Evolutionary conservation across 2,113 vertebrate genomes (phyloP), one percentile per base, ranked within the genome.

Genomic region (Tetraodon nigroviridis): DNA sequence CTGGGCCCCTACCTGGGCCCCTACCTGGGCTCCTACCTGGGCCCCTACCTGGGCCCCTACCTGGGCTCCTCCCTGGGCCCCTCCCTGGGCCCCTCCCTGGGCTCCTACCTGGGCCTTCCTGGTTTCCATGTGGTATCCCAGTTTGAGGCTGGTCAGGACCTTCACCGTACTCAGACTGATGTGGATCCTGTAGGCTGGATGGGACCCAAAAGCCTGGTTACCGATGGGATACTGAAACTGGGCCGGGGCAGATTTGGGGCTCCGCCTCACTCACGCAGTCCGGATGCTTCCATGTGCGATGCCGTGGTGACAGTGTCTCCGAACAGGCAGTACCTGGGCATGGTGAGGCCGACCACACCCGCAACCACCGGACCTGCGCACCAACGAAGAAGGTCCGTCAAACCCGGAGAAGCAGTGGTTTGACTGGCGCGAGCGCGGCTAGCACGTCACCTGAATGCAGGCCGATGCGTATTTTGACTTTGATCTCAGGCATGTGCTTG

Each of bases 401-500:
- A 6, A 32, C 29, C 29, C 29, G 22, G 22, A 24, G 22, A 24
- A 24, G 22, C 22, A n/a, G n/a, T n/a, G n/a, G n/a, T n/a, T n/a
- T n/a, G n/a, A n/a, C n/a, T n/a, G n/a, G n/a, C n/a, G n/a, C n/a
- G n/a, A n/a, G n/a, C n/a, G n/a, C n/a, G 22, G 22, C 22, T 24
- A 24, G 5, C 5, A 1, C 6, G 29, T 10, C 8, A 94, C 93
- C 93, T 0, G 93, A 93, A 72, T 96, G 93, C 40, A 94, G 84
- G 20, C 93, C 93, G 0, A 95, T 95, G 18, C 93, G 92, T 59
- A 94, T 96, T 69, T 92, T 91, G 7, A 96, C 91, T 12, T 94
- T 93, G 27, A 96, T 89, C 3, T 94, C 92, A 0, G 93, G 93
- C 92, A 94, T 94, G 75, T 96, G 94, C 64, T 90, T 90, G 90